phyloP scores from a whole-genome alignment of 2,113 vertebrate species.

The Sisor rabdophorus region DNA sequence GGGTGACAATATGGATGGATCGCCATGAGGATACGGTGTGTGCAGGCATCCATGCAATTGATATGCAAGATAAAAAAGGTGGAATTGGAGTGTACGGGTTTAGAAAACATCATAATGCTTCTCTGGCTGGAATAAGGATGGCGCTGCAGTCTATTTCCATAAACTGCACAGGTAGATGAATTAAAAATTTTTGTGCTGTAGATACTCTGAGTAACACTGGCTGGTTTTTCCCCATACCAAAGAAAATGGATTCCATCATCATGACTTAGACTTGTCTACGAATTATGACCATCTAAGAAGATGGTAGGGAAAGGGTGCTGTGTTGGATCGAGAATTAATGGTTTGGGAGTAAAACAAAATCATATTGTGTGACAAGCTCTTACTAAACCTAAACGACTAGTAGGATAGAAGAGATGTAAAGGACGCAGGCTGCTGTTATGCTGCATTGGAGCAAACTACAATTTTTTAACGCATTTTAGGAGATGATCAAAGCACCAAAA shows the following conservation, averaged over 20 bases:
- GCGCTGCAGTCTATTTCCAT: constrained; percentile 9
- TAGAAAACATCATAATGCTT: neutral
- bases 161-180: neutral
- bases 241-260: constrained; percentile 52
- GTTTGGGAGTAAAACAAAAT: neutral
- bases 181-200: neutral
- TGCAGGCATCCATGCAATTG: constrained; percentile 24
- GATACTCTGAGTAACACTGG: neutral
- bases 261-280: constrained; percentile 26
- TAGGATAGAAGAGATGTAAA: neutral
- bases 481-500: neutral
- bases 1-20: too few relatives aligned
- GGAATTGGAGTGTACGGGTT: neutral
- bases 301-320: neutral
- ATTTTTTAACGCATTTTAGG: neutral
- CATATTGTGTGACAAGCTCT: neutral
- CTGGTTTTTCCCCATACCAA: neutral
- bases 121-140: neutral
- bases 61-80: constrained; percentile 18
- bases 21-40: neutral
- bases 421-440: constrained; percentile 6
- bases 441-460: neutral
- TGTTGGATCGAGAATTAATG: too few relatives aligned
- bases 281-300: neutral
- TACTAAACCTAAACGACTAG: neutral